Percentiles rank a stretch among this genome's conserved stretches.
Evolutionary conservation across 92 coral and sea anemone species (phyloP).

Genomic region (Porites evermanni): DNA sequence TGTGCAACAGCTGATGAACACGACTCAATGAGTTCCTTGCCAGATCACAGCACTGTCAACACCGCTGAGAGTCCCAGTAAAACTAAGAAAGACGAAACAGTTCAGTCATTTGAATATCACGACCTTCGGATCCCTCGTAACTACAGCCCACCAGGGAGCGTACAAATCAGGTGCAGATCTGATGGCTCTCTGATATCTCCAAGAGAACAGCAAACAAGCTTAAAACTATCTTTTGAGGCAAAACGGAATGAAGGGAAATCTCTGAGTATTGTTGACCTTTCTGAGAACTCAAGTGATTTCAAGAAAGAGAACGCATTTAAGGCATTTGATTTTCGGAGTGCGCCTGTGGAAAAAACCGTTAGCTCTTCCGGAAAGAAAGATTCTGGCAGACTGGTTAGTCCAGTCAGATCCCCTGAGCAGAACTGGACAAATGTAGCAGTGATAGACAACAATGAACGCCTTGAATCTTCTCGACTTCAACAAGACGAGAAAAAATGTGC

Average conservation of each 20-base stretch:
- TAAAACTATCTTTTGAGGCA: background rate
- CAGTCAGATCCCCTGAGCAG: conserved; percentile 20
- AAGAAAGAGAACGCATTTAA: background rate
- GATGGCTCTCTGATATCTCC: background rate
- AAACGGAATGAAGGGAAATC: background rate
- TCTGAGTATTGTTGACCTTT: background rate
- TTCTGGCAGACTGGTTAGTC: background rate
- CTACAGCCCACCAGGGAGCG: background rate
- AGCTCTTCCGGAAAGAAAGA: conserved; percentile 9
- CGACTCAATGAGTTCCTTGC: background rate
- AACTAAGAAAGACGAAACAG: background rate
- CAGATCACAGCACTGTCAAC: conserved; percentile 37
- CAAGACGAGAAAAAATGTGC: background rate
- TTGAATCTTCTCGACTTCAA: background rate
- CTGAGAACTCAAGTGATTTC: background rate
- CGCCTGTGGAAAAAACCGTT: background rate
- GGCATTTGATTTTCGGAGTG: background rate
- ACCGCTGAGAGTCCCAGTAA: background rate
- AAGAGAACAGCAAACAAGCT: background rate
- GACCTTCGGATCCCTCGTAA: background rate
- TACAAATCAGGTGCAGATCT: background rate
- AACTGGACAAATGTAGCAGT: background rate
- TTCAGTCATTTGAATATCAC: background rate
- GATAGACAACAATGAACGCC: background rate
- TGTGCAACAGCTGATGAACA: background rate